A percentile compares a stretch with the other conserved stretches of the same genome.
Conservation (phyloP, 2,888 invertebrate genomes). For the Iselma pallidipennis region DNA sequence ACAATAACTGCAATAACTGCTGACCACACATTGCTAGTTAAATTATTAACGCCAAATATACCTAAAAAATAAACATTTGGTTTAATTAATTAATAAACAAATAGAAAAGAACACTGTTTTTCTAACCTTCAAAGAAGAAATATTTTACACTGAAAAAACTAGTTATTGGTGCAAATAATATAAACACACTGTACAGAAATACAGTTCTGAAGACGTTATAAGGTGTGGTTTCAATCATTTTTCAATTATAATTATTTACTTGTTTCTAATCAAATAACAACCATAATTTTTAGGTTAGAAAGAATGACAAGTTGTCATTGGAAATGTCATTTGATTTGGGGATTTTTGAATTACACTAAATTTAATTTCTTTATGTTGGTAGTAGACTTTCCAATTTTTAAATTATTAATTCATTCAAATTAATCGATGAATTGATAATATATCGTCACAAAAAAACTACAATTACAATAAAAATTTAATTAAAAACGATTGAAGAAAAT, state of each 20-base stretch:
- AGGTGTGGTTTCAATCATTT: conserved; percentile 64
- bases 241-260: background rate
- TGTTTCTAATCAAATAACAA: background rate
- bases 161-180: conserved; percentile 74
- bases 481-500: too few species aligned
- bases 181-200: conserved; percentile 74
- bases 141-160: conserved; percentile 74
- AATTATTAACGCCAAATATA: conserved; percentile 55
- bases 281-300: background rate
- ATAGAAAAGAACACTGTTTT: background rate
- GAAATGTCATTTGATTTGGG: too few species aligned
- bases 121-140: conserved; percentile 69
- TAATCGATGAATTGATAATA: too few species aligned
- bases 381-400: too few species aligned
- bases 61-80: conserved; percentile 50
- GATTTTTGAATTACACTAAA: too few species aligned
- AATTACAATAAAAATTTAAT: too few species aligned
- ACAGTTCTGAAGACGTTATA: conserved; percentile 75
- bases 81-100: background rate
- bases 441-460: too few species aligned
- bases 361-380: too few species aligned
- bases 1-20: conserved; percentile 76
- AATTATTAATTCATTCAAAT: too few species aligned
- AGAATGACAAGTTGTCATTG: background rate
- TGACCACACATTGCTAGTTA: conserved; percentile 77